Evolutionary conservation across 2,113 vertebrate species (phyloP).

Genomic region (Solea solea): DNA sequence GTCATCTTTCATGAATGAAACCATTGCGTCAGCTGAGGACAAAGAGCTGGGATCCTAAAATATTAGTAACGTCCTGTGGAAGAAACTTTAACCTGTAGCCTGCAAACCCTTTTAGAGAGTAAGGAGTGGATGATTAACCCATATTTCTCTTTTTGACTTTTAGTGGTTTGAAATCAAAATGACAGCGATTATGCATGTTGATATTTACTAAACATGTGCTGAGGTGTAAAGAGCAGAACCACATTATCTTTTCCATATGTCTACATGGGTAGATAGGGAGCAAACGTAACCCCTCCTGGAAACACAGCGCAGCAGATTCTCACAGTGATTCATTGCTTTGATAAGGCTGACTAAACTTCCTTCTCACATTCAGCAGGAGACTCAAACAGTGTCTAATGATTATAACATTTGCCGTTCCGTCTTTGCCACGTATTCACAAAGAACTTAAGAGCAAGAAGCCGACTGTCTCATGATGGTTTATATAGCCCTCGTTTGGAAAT

Average conservation of each 20-base stretch:
- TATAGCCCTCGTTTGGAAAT: background rate
- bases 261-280: constrained; percentile 22
- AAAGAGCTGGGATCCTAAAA: no score
- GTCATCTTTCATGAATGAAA: no score
- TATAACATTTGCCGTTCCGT: constrained; percentile 31
- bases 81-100: background rate
- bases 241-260: constrained; percentile 63
- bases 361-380: constrained; percentile 27
- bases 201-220: constrained; percentile 25
- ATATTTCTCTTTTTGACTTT: background rate
- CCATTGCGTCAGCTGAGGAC: no score
- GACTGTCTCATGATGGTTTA: constrained; percentile 14
- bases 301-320: constrained; percentile 12
- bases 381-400: constrained; percentile 30
- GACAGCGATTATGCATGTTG: background rate
- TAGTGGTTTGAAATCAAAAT: background rate
- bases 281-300: constrained; percentile 20
- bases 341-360: constrained; percentile 50
- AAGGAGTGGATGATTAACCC: background rate
- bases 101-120: background rate
- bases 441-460: background rate
- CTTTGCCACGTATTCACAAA: constrained; percentile 44
- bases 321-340: constrained; percentile 46
- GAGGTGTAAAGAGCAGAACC: constrained; percentile 29
- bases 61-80: no score